Evolutionary conservation across 2,888 invertebrate genomes (phyloP), one percentile per base, ranked within the genome.

Genomic region (Orchesellides sinensis): DNA sequence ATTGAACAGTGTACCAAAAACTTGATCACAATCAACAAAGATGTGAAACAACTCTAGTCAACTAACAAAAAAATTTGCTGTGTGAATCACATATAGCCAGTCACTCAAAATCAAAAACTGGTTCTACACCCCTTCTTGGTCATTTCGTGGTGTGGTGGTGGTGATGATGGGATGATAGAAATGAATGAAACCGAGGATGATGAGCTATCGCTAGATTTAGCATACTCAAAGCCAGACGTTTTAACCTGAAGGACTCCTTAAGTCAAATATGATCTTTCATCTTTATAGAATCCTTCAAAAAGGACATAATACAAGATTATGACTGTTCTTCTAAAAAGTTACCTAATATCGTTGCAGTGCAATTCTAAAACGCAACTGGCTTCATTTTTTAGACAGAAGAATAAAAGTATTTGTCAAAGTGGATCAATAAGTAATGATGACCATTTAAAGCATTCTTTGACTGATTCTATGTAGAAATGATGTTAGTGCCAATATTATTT

Each of bases 51-150:
- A 63, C 32, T 19, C 66, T 66, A 63, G 35, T 66, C 29, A 21
- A 65, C 17, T n/a, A n/a, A n/a, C n/a, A n/a, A n/a, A n/a, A 40
- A 35, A 65, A 35, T 4, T 65, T 17, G n/a, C 45, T 32, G 25
- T 17, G 3, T 27, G 32, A 61, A 10, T n/a, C 27, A 21, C 14
- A 23, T 52, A 17, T 52, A 19, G 52, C 14, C 40, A 19, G 35
- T 59, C 19, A 21, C 49, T 54, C 23, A 79, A 69, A 70, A 69
- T 70, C 70, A 79, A 65, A 77, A 78, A 77, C 75, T 21, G 59
- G 78, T 78, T 78, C 61, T 61, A n/a, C n/a, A 27, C 35, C 12
- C 27, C 54, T 40, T 14, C 27, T n/a, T 19, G 35, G n/a, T 4
- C 32, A 2, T 52, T 10, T 10, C n/a, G 10, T 40, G 40, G 40